Evolutionary conservation across 2,888 invertebrate species (phyloP), one percentile per base, ranked within the genome.

Genomic region (Mamestra brassicae): DNA sequence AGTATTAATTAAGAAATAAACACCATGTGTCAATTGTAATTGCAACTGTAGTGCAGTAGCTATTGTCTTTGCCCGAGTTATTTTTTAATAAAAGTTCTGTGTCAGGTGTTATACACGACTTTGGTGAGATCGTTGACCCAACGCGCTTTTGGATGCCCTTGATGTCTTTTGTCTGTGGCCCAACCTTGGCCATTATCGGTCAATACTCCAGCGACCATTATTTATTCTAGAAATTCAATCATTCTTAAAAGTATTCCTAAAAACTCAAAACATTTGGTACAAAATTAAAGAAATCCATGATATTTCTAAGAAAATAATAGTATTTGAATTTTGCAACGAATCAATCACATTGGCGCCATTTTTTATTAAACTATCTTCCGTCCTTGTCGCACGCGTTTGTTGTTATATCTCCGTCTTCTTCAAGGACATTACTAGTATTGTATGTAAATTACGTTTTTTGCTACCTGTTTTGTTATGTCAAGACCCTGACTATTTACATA

Each of bases 401-500:
- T 57, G 11, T 45, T 11, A 26, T 63, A 76, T 11, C n/a, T 52
- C n/a, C 5, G 10, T 63, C 57, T 54, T 45, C 1, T 52, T 57
- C 42, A 10, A 0, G n/a, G 26, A n/a, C 6, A 6, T 54, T 50
- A 45, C 11, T 45, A 52, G 5, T 45, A 60, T 70, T 70, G 52
- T 78, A 54, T 78, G 38, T 38, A 79, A 79, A 79, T 36, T 26
- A 10, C 11, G 2, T 45, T 71, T 52, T 72, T 76, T 71, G 73
- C 50, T 26, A 36, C 13, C 42, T 26, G 34, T 11, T 47, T 26
- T 50, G 36, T 66, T 76, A 72, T 36, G 58, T 58, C 72, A 74
- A 38, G 47, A 47, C 47, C 47, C 13, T 47, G 13, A 2, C 0
- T 47, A 47, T 47, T 47, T 11, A 47, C 11, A 58, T 73, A 4